Evolutionary conservation across 2,888 invertebrate species (phyloP), one percentile per base, ranked within the genome.

Genomic region (Scaptomyza polygonia): DNA sequence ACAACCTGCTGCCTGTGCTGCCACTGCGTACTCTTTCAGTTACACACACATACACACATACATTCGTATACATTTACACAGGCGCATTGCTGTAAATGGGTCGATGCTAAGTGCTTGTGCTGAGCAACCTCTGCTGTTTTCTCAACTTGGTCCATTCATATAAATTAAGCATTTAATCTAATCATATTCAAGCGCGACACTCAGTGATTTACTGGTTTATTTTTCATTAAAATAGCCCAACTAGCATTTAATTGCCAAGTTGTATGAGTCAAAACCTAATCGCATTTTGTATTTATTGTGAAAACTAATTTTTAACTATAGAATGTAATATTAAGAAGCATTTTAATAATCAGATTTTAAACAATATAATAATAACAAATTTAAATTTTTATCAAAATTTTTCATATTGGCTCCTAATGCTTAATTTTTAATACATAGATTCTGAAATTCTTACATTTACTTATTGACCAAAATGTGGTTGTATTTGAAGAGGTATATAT

Each of bases 11-110:
- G 74, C 53, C 36, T 14, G 36, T 14, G 47, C 43, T 48, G 75
- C 58, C 16, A 39, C 39, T 53, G 45, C 34, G 18, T 55, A 44
- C 54, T 48, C 21, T 21, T 30, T 12, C 16, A 36, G 32, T 12
- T 52, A 42, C 14, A 36, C 40, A 11, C 34, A 32, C 9, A 45
- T 11, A n/a, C n/a, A 42, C 14, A 49, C 25, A 27, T 27, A 36
- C 1, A 29, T 8, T 66, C 2, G 25, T 8, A 54, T 12, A 44
- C 43, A 44, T 29, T 29, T 30, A 27, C 9, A 29, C 29, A 70
- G 57, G 44, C 70, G 58, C 71, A 70, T 42, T 70, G 59, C 67
- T 44, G 72, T 40, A 77, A 73, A 73, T 72, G 67, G 72, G 77
- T 55, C 66, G 72, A 57, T 58, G 72, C 72, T 56, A 55, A 58